Conservation (phyloP, 2,888 invertebrate species). For the Aquatica leii region DNA sequence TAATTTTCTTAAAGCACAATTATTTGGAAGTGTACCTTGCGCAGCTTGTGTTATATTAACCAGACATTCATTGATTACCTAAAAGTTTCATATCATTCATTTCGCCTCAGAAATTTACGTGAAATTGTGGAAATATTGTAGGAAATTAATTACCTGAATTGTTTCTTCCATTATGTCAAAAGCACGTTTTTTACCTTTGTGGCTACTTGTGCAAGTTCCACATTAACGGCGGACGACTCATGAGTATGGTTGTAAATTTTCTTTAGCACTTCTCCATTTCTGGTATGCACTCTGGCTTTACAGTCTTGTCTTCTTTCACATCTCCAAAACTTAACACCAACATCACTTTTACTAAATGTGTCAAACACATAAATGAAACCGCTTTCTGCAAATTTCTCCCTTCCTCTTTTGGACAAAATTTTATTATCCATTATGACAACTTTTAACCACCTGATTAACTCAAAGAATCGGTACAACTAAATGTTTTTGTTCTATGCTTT, state of each 20-base stretch:
- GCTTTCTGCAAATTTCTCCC: slow-evolving; percentile 4
- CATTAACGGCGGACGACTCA: slow-evolving; percentile 16
- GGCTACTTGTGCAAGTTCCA: slow-evolving; percentile 19
- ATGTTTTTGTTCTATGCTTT: not conserved
- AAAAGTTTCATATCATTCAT: not conserved
- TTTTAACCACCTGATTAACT: not conserved
- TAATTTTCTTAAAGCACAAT: slow-evolving; percentile 19
- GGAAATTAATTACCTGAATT: slow-evolving; percentile 18
- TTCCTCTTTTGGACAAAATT: slow-evolving; percentile 11
- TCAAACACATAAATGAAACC: slow-evolving; percentile 13
- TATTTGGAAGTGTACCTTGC: slow-evolving; percentile 22
- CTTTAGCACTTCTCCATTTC: slow-evolving; percentile 14
- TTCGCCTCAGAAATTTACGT: not conserved
- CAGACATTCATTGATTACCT: slow-evolving; percentile 18
- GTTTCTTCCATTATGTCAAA: slow-evolving; percentile 26
- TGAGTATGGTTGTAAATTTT: slow-evolving; percentile 10
- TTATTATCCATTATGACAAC: slow-evolving; percentile 9
- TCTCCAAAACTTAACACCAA: slow-evolving; percentile 15
- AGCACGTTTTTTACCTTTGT: slow-evolving; percentile 24
- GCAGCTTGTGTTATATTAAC: slow-evolving; percentile 16
- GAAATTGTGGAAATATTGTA: not conserved
- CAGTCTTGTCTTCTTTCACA: slow-evolving; percentile 8
- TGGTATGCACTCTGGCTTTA: slow-evolving; percentile 15
- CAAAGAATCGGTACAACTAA: too few species aligned
- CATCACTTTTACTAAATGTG: slow-evolving; percentile 14